Percentiles rank a stretch among this genome's conserved stretches.
phyloP scores from a whole-genome alignment of 2,797 vertebrate species.

The Emydoidea blandingii region DNA sequence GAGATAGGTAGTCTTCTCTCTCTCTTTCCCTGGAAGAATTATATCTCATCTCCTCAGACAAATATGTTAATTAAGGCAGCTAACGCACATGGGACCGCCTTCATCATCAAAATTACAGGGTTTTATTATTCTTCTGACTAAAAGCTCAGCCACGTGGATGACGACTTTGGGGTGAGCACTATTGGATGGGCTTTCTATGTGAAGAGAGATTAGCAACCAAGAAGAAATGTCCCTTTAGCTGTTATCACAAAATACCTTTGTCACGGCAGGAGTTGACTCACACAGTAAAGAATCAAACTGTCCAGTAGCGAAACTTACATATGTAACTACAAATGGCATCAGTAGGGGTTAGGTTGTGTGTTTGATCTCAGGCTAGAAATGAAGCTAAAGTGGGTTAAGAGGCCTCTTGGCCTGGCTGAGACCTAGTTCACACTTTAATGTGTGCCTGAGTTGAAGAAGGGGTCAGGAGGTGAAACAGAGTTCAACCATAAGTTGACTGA shows the following conservation, averaged over 20 bases:
- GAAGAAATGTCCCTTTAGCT: background rate
- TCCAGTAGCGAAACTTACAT: background rate
- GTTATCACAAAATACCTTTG: background rate
- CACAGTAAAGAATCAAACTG: background rate
- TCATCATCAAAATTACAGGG: fast-evolving
- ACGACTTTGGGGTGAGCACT: fast-evolving
- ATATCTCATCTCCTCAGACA: background rate
- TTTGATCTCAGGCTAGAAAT: background rate
- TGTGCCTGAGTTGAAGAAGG: conserved; percentile 75
- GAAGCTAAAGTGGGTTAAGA: background rate
- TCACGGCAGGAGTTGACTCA: background rate
- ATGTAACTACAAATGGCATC: background rate
- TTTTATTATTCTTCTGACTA: background rate
- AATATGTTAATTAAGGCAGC: background rate
- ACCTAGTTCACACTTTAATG: conserved; percentile 35
- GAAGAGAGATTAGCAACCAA: background rate
- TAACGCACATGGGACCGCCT: fast-evolving
- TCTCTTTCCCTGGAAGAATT: background rate
- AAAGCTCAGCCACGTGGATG: background rate
- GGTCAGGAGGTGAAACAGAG: conserved; percentile 88
- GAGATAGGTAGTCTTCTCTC: background rate
- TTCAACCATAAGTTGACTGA: conserved; percentile 82
- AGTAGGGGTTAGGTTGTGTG: background rate
- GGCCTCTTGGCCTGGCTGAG: conserved; percentile 35
- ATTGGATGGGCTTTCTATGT: fast-evolving